These are phyloP conservation scores for Pollimyrus isidori DNA, from an alignment of 2,113 vertebrate species.

Conservation along the genomic window DNA sequence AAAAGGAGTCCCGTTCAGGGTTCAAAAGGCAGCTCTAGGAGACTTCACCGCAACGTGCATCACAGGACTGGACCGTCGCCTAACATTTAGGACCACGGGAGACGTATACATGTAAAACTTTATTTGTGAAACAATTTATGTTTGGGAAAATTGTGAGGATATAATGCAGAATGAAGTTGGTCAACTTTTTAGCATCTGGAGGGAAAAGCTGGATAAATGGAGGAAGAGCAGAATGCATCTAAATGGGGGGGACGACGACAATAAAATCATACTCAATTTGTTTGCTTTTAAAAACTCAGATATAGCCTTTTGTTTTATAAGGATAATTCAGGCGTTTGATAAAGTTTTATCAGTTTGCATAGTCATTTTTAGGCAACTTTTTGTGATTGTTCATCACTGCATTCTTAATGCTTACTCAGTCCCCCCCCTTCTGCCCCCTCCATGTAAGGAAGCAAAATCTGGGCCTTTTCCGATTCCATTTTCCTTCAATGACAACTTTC, in stretches of 20 bases:
- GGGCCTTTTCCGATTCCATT: neutral
- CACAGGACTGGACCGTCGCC: neutral
- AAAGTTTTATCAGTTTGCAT: neutral
- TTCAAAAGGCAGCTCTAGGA: conserved; percentile 16
- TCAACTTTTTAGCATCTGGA: neutral
- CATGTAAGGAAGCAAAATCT: neutral
- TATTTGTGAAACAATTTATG: neutral
- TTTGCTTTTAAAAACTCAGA: neutral
- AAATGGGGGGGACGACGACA: too few species aligned
- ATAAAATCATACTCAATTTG: neutral
- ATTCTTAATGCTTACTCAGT: neutral
- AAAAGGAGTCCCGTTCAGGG: conserved; percentile 46
- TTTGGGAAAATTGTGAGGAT: neutral
- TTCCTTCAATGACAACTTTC: neutral
- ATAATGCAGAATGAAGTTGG: neutral
- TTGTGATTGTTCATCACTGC: neutral
- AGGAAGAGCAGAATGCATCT: too few species aligned
- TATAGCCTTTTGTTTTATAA: neutral
- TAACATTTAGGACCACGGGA: neutral
- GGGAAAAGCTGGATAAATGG: neutral
- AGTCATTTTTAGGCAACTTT: neutral
- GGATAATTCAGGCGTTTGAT: neutral
- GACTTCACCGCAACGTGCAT: neutral
- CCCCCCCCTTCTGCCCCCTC: too few species aligned
- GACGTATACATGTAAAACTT: neutral